These are phyloP conservation scores for Lucifuga dentata DNA, from an alignment of 2,113 vertebrate genomes.

Conservation along the genomic window DNA sequence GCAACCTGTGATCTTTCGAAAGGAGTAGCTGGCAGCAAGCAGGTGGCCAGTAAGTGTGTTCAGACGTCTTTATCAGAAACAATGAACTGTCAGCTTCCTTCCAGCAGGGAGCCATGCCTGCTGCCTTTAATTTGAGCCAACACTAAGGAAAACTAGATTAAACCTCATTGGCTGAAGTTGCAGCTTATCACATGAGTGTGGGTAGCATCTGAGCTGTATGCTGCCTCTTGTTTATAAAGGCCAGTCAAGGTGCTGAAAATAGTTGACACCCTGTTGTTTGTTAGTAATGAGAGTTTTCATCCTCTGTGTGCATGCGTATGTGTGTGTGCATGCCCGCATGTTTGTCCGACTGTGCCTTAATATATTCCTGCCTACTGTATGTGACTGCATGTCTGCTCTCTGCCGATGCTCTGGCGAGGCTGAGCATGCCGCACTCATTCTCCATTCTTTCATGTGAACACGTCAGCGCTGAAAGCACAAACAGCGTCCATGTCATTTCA, in stretches of 20 bases:
- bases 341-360: constrained; percentile 23
- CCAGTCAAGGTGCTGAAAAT: constrained; percentile 36
- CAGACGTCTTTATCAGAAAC: neutral
- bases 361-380: constrained; percentile 5
- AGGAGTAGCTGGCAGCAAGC: neutral
- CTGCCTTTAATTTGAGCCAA: neutral
- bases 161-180: constrained; percentile 5
- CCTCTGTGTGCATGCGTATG: constrained; percentile 1
- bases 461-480: constrained; percentile 41
- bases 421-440: constrained; percentile 13
- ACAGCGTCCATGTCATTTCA: constrained; percentile 45
- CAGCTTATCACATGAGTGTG: constrained; percentile 28
- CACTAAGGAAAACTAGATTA: constrained; percentile 12
- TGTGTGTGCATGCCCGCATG: neutral
- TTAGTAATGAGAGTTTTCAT: constrained; percentile 7
- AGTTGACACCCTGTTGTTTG: constrained; percentile 22
- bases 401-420: constrained; percentile 27
- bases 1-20: neutral
- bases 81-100: neutral
- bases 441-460: constrained; percentile 31
- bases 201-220: constrained; percentile 37
- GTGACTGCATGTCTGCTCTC: constrained; percentile 40
- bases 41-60: no score
- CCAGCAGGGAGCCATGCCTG: neutral
- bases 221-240: constrained; percentile 32